Evolutionary conservation across 2,888 invertebrate species (phyloP).

Genomic region (Exephanes ischioxanthus): DNA sequence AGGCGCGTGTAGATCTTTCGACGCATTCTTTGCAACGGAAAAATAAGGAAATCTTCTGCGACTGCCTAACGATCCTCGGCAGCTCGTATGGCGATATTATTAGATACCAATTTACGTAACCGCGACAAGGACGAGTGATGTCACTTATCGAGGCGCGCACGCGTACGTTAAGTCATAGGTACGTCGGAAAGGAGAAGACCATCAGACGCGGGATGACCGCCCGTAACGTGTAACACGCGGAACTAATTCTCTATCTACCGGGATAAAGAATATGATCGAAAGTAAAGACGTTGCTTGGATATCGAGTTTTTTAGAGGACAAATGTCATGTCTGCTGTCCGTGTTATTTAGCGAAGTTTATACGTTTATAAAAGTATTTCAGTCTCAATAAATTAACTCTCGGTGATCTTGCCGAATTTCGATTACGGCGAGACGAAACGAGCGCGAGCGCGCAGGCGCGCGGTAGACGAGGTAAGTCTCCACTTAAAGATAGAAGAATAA

Average conservation of each 20-base stretch:
- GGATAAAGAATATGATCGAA: not conserved
- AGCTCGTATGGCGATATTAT: constrained; percentile 22
- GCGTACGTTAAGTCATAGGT: constrained; percentile 33
- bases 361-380: not conserved
- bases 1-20: not conserved
- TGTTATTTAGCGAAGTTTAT: not conserved
- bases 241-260: constrained; percentile 47
- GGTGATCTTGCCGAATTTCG: no score
- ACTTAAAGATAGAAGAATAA: no score
- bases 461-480: no score
- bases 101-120: constrained; percentile 76
- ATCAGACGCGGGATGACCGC: constrained; percentile 38
- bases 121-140: constrained; percentile 80
- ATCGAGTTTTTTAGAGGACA: not conserved
- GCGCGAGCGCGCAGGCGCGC: no score
- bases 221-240: constrained; percentile 60
- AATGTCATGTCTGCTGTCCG: not conserved
- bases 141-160: constrained; percentile 73
- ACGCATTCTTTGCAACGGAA: not conserved
- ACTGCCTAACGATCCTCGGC: not conserved
- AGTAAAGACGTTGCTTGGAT: not conserved
- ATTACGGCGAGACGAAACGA: no score
- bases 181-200: constrained; percentile 40
- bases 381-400: not conserved
- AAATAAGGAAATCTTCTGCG: constrained; percentile 8